A percentile compares a stretch with the other conserved stretches of the same genome.
Evolutionary conservation across 2,113 vertebrate species (phyloP).

Genomic region (Tinamus guttatus): DNA sequence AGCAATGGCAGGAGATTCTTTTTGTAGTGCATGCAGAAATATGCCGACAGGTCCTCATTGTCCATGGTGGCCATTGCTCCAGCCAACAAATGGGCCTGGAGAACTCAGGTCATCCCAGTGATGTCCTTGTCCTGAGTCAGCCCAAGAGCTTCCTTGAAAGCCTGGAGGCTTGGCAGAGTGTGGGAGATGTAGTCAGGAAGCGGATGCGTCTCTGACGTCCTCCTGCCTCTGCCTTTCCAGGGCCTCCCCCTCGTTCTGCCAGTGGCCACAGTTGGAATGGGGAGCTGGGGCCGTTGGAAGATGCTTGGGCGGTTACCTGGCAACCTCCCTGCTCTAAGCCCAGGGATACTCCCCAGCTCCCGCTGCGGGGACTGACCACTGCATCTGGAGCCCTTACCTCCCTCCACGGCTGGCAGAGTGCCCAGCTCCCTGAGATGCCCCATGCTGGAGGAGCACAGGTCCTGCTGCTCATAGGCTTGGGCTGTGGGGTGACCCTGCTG

Average conservation of each 20-base stretch:
- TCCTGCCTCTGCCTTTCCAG: not conserved
- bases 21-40: conserved; percentile 64
- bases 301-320: rapidly evolving
- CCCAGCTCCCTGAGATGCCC: not conserved
- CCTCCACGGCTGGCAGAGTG: too few relatives aligned
- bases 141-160: not conserved
- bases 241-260: rapidly evolving
- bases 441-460: not conserved
- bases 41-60: conserved; percentile 39
- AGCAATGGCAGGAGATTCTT: conserved; percentile 53
- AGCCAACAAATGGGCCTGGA: not conserved
- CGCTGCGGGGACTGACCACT: not conserved
- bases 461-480: not conserved
- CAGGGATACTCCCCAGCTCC: too few relatives aligned
- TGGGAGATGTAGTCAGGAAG: not conserved
- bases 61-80: conserved; percentile 40
- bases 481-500: not conserved
- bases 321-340: not conserved
- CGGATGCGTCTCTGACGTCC: not conserved
- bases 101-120: not conserved
- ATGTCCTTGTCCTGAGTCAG: not conserved
- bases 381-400: not conserved
- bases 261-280: not conserved
- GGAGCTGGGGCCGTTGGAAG: not conserved
- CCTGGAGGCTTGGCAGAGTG: rapidly evolving